Evolutionary conservation across 1,140 invertebrate species (phyloP).

Genomic region (Cyphomyrmex costatus): DNA sequence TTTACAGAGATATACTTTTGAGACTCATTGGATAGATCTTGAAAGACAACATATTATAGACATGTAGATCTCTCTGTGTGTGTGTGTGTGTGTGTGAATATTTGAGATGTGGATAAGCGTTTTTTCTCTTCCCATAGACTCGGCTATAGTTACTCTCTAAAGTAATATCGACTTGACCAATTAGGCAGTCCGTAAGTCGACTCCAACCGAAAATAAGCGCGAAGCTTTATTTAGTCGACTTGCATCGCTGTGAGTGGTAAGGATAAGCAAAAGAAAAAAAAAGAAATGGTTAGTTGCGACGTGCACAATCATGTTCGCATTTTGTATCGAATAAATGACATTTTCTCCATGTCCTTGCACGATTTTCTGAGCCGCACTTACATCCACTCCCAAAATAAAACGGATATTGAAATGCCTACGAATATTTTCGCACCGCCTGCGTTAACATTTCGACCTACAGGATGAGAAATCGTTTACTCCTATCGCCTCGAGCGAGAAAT

Average conservation of each 20-base stretch:
- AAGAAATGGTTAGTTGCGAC: slow-evolving; percentile 29
- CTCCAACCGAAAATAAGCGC: slow-evolving; percentile 22
- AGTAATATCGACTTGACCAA: slow-evolving; percentile 53
- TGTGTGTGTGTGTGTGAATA: slow-evolving; percentile 7
- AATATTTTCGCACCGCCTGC: not conserved
- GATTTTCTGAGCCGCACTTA: not conserved
- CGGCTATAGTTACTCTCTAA: slow-evolving; percentile 49
- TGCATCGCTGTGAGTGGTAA: slow-evolving; percentile 15
- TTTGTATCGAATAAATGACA: slow-evolving; percentile 67
- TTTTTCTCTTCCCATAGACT: slow-evolving; percentile 38
- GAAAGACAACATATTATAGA: slow-evolving; percentile 6
- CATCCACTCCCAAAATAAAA: not conserved
- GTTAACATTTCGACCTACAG: not conserved
- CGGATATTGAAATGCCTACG: not conserved
- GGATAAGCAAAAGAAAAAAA: slow-evolving; percentile 9
- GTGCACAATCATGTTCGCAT: slow-evolving; percentile 52
- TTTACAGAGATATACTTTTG: slow-evolving; percentile 19
- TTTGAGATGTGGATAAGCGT: slow-evolving; percentile 16
- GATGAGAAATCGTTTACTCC: slow-evolving; percentile 19
- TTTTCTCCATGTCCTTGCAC: slow-evolving; percentile 53
- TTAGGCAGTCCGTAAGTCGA: slow-evolving; percentile 31
- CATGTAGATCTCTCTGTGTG: slow-evolving; percentile 11
- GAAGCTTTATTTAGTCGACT: not conserved
- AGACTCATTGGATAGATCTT: not conserved
- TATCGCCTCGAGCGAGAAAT: slow-evolving; percentile 25